Percentiles rank a stretch among this genome's conserved stretches.
Conservation (phyloP, 2,113 vertebrate species). For the Crypturellus undulatus region DNA sequence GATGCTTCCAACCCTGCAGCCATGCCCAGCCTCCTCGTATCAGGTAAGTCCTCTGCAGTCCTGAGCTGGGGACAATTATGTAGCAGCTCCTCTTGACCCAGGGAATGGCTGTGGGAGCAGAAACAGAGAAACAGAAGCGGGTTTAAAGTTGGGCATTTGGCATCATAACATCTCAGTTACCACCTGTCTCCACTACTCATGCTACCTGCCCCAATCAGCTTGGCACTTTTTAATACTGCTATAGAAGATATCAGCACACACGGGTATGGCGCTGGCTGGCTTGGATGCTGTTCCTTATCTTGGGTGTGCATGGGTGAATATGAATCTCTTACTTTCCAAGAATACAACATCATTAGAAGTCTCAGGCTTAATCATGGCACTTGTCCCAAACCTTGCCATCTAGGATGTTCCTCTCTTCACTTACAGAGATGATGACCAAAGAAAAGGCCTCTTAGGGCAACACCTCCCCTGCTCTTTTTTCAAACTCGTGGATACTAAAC, state of each 20-base stretch:
- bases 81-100: neutral
- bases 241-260: neutral
- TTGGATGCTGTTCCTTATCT: neutral
- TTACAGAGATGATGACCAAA: neutral
- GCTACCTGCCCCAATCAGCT: neutral
- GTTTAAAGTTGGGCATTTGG: neutral
- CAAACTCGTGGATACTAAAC: neutral
- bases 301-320: neutral
- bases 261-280: neutral
- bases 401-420: neutral
- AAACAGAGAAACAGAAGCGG: neutral
- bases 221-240: neutral
- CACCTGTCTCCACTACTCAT: neutral
- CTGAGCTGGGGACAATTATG: neutral
- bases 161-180: neutral
- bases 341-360: neutral
- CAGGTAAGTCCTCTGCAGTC: neutral
- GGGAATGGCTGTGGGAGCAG: neutral
- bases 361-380: neutral
- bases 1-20: neutral
- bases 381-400: accelerated
- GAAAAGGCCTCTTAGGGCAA: neutral
- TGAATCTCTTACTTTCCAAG: neutral
- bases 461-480: neutral
- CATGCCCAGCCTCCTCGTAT: neutral